phyloP scores from a whole-genome alignment of 2,797 vertebrate species.

The Taenioides sp. region DNA sequence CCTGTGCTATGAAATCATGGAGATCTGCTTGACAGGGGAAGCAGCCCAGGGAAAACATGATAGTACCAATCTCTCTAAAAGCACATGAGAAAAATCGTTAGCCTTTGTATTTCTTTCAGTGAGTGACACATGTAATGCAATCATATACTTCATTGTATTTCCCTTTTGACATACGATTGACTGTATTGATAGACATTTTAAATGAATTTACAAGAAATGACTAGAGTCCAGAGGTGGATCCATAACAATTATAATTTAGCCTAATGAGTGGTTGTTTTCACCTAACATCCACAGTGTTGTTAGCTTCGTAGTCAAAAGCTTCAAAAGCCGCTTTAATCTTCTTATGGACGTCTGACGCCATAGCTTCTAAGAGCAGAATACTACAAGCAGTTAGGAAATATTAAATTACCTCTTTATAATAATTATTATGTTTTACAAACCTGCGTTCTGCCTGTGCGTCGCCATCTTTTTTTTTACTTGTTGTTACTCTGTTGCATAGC shows the following conservation, averaged over 20 bases:
- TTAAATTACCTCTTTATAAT: neutral
- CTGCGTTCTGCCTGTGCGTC: constrained; percentile 49
- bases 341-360: constrained; percentile 76
- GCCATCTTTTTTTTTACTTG: constrained; percentile 52
- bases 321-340: constrained; percentile 87
- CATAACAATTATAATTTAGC: neutral
- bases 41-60: constrained; percentile 87
- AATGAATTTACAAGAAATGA: neutral
- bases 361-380: constrained; percentile 68
- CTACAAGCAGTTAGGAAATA: neutral
- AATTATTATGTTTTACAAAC: constrained; percentile 33
- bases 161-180: neutral
- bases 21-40: constrained; percentile 87
- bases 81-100: neutral
- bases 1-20: constrained; percentile 84
- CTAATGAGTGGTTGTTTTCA: constrained; percentile 55
- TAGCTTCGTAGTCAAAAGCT: constrained; percentile 85
- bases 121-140: neutral
- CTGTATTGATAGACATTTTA: neutral
- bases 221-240: neutral
- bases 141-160: neutral
- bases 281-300: constrained; percentile 90
- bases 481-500: constrained; percentile 54
- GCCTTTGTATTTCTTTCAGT: neutral
- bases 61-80: constrained; percentile 87